phyloP scores from a whole-genome alignment of 1,140 invertebrate species.

The Trichoplusia ni region DNA sequence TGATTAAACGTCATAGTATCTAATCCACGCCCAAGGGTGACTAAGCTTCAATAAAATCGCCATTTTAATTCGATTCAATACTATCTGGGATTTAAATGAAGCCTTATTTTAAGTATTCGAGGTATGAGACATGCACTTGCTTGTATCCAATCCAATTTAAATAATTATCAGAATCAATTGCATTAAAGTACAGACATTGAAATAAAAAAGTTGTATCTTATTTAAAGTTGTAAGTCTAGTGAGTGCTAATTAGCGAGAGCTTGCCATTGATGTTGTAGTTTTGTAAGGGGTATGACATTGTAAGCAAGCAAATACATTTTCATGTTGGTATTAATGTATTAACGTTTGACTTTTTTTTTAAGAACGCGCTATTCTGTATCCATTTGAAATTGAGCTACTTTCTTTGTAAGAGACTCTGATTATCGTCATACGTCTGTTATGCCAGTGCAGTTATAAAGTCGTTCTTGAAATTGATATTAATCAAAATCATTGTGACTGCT shows the following conservation, averaged over 20 bases:
- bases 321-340: too few species aligned
- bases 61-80: constrained; percentile 28
- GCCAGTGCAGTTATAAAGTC: too few species aligned
- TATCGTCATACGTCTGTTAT: too few species aligned
- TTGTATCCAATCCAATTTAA: constrained; percentile 43
- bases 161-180: constrained; percentile 57
- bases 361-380: too few species aligned
- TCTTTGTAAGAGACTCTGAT: too few species aligned
- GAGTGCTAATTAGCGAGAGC: constrained; percentile 63
- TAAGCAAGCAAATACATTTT: too few species aligned
- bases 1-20: constrained; percentile 18
- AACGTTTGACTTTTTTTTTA: too few species aligned
- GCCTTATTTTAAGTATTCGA: constrained; percentile 22
- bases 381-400: too few species aligned
- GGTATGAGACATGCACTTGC: constrained; percentile 35
- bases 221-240: constrained; percentile 53
- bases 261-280: constrained; percentile 37
- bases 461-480: too few species aligned
- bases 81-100: constrained; percentile 25
- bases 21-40: constrained; percentile 24
- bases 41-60: constrained; percentile 29
- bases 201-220: constrained; percentile 55
- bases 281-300: constrained; percentile 10
- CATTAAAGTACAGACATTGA: constrained; percentile 43
- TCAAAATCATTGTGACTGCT: too few species aligned